These are phyloP conservation scores for Euwallacea fornicatus DNA, from an alignment of 1,140 invertebrate genomes.

Conservation along the genomic window DNA sequence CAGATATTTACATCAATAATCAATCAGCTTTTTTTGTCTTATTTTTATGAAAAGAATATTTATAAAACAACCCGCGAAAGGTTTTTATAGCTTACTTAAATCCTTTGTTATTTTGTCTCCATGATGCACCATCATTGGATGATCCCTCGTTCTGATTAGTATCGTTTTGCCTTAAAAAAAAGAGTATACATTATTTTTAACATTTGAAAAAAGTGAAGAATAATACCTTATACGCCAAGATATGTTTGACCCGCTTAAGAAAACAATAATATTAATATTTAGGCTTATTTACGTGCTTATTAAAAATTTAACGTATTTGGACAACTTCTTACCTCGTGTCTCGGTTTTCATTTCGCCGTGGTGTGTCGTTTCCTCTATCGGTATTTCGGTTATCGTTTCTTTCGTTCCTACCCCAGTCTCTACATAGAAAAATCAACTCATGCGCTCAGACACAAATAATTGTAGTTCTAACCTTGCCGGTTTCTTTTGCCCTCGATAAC, in stretches of 20 bases:
- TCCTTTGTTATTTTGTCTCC: constrained; percentile 45
- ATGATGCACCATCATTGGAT: constrained; percentile 36
- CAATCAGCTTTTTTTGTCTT: no score
- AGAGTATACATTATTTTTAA: not conserved
- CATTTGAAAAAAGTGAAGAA: not conserved
- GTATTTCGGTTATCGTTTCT: not conserved
- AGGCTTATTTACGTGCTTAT: not conserved
- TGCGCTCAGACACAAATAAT: constrained; percentile 3
- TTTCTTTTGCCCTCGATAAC: constrained; percentile 24
- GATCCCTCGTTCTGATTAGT: constrained; percentile 38
- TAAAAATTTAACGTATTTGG: not conserved
- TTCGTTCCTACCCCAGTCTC: constrained; percentile 32
- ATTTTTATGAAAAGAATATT: no score
- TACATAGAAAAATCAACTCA: constrained; percentile 2
- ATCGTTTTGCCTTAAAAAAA: constrained; percentile 38
- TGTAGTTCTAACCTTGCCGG: constrained; percentile 35
- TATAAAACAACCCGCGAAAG: not conserved
- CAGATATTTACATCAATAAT: no score
- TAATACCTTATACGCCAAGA: constrained; percentile 17
- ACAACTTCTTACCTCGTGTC: constrained; percentile 25
- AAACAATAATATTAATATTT: not conserved
- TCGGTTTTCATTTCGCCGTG: constrained; percentile 36
- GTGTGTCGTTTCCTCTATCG: constrained; percentile 26
- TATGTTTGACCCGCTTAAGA: constrained; percentile 16
- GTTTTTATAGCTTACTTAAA: constrained; percentile 38